phyloP scores from a whole-genome alignment of 1,140 invertebrate genomes.

The Drosophila repleta region DNA sequence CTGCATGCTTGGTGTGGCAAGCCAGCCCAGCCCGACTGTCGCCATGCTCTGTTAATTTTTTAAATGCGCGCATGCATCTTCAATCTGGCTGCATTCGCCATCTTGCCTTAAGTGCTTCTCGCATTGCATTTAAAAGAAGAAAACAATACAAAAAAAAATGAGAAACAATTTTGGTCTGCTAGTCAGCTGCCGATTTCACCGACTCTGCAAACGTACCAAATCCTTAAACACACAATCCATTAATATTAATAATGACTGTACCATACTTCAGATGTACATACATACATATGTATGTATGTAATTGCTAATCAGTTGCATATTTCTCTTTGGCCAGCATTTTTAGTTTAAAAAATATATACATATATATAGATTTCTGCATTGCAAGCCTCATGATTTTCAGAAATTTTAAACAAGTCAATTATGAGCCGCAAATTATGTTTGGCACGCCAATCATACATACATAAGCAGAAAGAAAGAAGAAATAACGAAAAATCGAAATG shows the following conservation, averaged over 20 bases:
- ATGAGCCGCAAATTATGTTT: conserved; percentile 62
- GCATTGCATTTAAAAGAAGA: conserved; percentile 48
- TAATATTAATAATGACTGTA: conserved; percentile 49
- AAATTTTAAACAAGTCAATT: conserved; percentile 80
- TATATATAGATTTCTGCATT: conserved; percentile 33
- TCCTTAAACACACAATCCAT: conserved; percentile 70
- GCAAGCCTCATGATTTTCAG: conserved; percentile 68
- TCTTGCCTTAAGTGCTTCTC: conserved; percentile 53
- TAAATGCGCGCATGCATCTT: conserved; percentile 41
- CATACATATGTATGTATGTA: conserved; percentile 54
- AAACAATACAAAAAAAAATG: background rate
- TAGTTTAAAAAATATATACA: background rate
- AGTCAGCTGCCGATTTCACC: conserved; percentile 62
- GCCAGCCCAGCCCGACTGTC: conserved; percentile 44
- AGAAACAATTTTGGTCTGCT: conserved; percentile 1
- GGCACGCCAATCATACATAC: conserved; percentile 41
- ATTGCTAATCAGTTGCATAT: conserved; percentile 63
- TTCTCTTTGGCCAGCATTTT: conserved; percentile 11
- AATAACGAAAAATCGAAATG: background rate
- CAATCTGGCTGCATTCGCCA: conserved; percentile 53
- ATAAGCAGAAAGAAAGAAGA: conserved; percentile 17
- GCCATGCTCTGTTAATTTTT: conserved; percentile 69
- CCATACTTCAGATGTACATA: conserved; percentile 25
- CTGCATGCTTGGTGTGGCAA: conserved; percentile 47
- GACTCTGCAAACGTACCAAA: conserved; percentile 40